Evolutionary conservation across 2,113 vertebrate species (phyloP).

Genomic region (Pao palembangensis): DNA sequence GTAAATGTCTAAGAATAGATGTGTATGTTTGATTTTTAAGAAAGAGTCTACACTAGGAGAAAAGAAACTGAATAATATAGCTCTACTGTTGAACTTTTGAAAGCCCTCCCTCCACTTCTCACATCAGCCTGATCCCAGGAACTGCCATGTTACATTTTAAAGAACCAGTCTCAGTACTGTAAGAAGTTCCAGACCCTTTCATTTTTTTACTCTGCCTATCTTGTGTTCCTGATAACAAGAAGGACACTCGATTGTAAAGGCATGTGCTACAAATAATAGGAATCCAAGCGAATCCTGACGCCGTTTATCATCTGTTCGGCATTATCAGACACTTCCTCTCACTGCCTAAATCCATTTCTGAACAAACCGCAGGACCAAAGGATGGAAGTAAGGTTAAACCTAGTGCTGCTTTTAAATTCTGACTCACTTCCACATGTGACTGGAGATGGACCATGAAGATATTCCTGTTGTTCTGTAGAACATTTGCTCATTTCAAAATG

Average conservation of each 20-base stretch:
- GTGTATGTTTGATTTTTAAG: constrained; percentile 49
- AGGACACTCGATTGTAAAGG: constrained; percentile 56
- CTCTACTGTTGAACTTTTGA: constrained; percentile 52
- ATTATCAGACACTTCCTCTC: constrained; percentile 14
- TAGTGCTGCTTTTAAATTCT: constrained; percentile 29
- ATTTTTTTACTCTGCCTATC: constrained; percentile 19
- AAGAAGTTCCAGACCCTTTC: constrained; percentile 6
- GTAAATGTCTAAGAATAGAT: constrained; percentile 57
- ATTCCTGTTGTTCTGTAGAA: constrained; percentile 40
- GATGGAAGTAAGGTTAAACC: constrained; percentile 5
- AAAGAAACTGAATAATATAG: constrained; percentile 51
- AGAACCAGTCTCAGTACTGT: constrained; percentile 35
- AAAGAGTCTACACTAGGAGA: constrained; percentile 55
- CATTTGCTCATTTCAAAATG: constrained; percentile 38
- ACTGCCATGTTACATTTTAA: constrained; percentile 41
- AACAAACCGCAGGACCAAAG: constrained; percentile 5
- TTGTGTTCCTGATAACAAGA: constrained; percentile 19
- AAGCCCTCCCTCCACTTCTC: constrained; percentile 9
- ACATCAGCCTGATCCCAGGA: constrained; percentile 40
- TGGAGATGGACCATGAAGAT: constrained; percentile 21
- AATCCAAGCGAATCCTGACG: constrained; percentile 19
- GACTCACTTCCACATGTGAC: background rate
- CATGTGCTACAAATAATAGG: constrained; percentile 28
- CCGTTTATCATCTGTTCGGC: constrained; percentile 40
- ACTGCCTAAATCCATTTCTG: constrained; percentile 15